Evolutionary conservation across 1,140 invertebrate genomes (phyloP).

Genomic region (Saccostrea glomerata): DNA sequence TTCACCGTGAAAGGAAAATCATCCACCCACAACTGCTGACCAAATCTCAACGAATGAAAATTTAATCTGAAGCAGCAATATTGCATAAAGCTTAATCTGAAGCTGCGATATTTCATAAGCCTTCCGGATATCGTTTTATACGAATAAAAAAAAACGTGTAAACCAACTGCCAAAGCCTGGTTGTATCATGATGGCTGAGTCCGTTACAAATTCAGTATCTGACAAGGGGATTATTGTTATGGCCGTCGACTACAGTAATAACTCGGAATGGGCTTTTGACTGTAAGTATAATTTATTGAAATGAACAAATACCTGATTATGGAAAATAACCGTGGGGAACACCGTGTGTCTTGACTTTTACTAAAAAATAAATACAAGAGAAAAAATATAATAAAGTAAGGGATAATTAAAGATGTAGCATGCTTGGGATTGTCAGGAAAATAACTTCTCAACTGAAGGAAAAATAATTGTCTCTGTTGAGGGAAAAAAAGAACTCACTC

Average conservation of each 20-base stretch:
- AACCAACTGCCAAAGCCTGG: background rate
- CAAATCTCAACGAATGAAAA: too few species aligned
- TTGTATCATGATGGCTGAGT: background rate
- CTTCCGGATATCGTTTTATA: background rate
- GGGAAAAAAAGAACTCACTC: too few species aligned
- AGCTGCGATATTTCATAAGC: background rate
- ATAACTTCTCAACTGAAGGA: too few species aligned
- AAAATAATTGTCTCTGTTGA: too few species aligned
- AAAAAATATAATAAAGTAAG: too few species aligned
- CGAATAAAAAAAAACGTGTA: background rate
- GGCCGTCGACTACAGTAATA: slow-evolving; percentile 46
- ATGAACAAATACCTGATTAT: background rate
- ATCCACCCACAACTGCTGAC: too few species aligned
- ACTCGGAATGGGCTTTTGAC: slow-evolving; percentile 48
- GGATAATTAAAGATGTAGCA: too few species aligned
- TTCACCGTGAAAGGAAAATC: too few species aligned
- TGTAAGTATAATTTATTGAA: slow-evolving; percentile 35
- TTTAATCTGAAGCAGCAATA: background rate
- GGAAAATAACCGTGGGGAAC: too few species aligned
- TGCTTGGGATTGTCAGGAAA: too few species aligned
- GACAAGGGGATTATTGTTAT: slow-evolving; percentile 39
- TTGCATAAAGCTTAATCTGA: background rate
- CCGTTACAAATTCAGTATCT: background rate
- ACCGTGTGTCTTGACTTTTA: too few species aligned
- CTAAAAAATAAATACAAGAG: too few species aligned